A percentile compares a stretch with the other conserved stretches of the same genome.
These are phyloP conservation scores for Tolypeutes matacus DNA, from an alignment of 2,797 vertebrate species.

Conservation along the genomic window DNA sequence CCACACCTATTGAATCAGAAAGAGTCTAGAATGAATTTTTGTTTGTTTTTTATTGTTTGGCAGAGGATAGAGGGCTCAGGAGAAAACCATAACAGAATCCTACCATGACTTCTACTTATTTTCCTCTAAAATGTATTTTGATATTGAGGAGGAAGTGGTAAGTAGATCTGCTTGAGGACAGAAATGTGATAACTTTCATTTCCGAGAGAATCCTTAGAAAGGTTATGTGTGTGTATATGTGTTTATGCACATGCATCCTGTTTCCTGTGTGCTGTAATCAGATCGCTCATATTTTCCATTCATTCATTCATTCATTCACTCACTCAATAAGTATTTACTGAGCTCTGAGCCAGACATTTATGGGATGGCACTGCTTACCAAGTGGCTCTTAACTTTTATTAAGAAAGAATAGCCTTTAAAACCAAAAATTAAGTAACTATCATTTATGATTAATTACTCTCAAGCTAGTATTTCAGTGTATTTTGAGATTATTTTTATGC, in stretches of 20 bases:
- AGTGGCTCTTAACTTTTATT: constrained; percentile 30
- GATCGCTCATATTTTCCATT: background rate
- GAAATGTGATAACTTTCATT: background rate
- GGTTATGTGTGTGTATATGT: background rate
- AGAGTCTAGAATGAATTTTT: constrained; percentile 9
- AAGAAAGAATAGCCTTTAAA: constrained; percentile 56
- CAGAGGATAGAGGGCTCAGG: background rate
- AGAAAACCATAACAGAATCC: background rate
- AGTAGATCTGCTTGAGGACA: background rate
- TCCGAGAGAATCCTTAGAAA: constrained; percentile 19
- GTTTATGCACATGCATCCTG: background rate
- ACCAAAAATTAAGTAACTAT: background rate
- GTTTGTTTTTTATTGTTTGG: background rate
- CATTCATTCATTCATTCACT: constrained; percentile 36
- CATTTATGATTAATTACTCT: constrained; percentile 32
- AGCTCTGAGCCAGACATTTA: background rate
- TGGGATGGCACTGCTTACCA: background rate
- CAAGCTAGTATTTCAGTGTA: background rate
- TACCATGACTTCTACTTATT: background rate
- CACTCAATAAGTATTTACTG: constrained; percentile 1
- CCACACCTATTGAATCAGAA: background rate
- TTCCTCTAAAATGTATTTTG: constrained; percentile 11
- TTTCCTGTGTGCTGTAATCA: background rate
- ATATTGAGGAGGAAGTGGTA: background rate
- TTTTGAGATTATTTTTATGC: constrained; percentile 67